Evolutionary conservation across 2,888 invertebrate species (phyloP).

Genomic region (Schizotus pectinicornis): DNA sequence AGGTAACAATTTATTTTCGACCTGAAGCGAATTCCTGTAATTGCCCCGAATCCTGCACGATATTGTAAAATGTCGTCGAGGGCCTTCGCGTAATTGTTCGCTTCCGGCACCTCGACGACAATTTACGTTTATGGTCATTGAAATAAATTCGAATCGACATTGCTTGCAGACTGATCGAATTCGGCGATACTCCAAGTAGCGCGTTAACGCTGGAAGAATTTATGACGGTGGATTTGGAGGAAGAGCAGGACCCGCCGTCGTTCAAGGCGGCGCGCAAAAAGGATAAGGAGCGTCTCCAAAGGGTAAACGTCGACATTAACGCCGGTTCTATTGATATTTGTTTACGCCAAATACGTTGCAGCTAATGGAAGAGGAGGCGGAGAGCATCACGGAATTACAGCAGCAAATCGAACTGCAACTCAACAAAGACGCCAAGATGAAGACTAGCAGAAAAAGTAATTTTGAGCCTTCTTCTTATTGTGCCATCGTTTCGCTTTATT

Average conservation of each 20-base stretch:
- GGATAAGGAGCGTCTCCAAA: slow-evolving; percentile 84
- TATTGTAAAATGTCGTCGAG: background rate
- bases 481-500: background rate
- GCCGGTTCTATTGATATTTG: background rate
- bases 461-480: background rate
- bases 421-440: slow-evolving; percentile 67
- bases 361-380: slow-evolving; percentile 65
- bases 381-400: slow-evolving; percentile 78
- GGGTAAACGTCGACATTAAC: slow-evolving; percentile 59
- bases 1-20: slow-evolving; percentile 58
- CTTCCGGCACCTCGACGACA: background rate
- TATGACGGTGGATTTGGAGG: slow-evolving; percentile 94
- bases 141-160: background rate
- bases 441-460: slow-evolving; percentile 20
- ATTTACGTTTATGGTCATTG: background rate
- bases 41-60: background rate
- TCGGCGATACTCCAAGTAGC: slow-evolving; percentile 96
- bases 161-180: slow-evolving; percentile 78
- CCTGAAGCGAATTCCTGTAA: too few species aligned
- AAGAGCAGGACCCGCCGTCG: slow-evolving; percentile 95
- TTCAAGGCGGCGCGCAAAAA: slow-evolving; percentile 90
- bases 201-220: slow-evolving; percentile 95
- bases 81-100: too few species aligned
- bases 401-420: slow-evolving; percentile 84
- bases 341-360: slow-evolving; percentile 21